Evolutionary conservation across 2,113 vertebrate genomes (phyloP), one percentile per base, ranked within the genome.

Genomic region (Cyprinodon brontotheroides): DNA sequence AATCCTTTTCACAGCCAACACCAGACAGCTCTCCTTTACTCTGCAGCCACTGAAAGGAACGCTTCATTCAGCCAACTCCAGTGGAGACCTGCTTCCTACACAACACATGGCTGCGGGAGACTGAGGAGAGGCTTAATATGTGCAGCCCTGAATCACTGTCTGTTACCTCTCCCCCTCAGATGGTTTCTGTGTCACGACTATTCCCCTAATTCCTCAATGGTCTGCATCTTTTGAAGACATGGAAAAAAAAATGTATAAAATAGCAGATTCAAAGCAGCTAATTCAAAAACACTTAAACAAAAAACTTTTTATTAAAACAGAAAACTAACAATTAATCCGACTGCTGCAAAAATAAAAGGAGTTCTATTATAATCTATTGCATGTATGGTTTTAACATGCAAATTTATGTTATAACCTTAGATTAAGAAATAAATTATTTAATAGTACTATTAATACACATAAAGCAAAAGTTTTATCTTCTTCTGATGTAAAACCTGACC

Each of bases 91-190:
- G 3, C 80, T 47, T 74, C 87, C 85, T 48, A 79, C 77, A 75
- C 77, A 86, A 80, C 81, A 80, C 74, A 84, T 70, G 81, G 62
- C 76, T 22, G 75, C 36, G 68, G 81, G 79, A 84, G 81, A 79
- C 78, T 0, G 70, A 63, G 70, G 69, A 78, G 72, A 70, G 39
- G 77, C 74, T 63, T 0, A 20, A 64, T 3, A 11, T 43, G 48
- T 14, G 15, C 70, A 59, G 29, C 80, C 45, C 73, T 78, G 77
- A 70, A 73, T 79, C 79, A 43, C 40, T 12, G 65, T 84, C 77
- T 86, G 77, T 48, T 45, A 66, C 57, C 68, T 77, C 57, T 3
- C 74, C 20, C 17, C 20, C 15, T 9, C 15, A 53, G 50, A 53
- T 20, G 20, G n/a, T 57, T 63, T 41, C 53, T 65, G 37, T 36